These are phyloP conservation scores for Charadrius vociferus DNA, from an alignment of 2,113 vertebrate species.

Conservation along the genomic window DNA sequence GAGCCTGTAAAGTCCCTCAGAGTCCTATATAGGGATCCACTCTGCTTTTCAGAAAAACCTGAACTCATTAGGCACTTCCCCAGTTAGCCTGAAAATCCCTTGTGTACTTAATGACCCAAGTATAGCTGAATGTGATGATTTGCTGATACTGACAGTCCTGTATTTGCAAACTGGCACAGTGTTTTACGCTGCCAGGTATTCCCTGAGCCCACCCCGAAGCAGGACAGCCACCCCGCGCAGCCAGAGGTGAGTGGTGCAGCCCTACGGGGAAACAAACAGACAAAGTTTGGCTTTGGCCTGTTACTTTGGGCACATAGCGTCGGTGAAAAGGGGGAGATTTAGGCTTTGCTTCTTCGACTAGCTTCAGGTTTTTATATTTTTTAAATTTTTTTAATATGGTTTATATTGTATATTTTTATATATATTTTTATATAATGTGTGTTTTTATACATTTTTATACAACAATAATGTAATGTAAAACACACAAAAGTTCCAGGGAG, in stretches of 20 bases:
- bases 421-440: too few species aligned
- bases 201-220: neutral
- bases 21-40: neutral
- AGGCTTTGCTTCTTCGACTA: neutral
- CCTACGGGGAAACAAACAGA: neutral
- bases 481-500: neutral
- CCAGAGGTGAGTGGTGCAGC: neutral
- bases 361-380: neutral
- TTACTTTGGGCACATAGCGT: rapidly evolving
- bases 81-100: neutral
- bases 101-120: neutral
- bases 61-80: neutral
- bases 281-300: neutral
- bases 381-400: too few species aligned
- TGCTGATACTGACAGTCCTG: neutral
- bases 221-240: neutral
- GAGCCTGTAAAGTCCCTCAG: neutral
- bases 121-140: neutral
- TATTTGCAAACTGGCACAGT: neutral
- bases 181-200: neutral
- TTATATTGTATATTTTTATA: too few species aligned
- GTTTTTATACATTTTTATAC: neutral
- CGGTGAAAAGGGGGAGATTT: neutral
- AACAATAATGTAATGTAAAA: neutral
- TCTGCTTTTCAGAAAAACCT: neutral